Conservation (phyloP, 2,888 invertebrate species). For the Callimorpha dominula region DNA sequence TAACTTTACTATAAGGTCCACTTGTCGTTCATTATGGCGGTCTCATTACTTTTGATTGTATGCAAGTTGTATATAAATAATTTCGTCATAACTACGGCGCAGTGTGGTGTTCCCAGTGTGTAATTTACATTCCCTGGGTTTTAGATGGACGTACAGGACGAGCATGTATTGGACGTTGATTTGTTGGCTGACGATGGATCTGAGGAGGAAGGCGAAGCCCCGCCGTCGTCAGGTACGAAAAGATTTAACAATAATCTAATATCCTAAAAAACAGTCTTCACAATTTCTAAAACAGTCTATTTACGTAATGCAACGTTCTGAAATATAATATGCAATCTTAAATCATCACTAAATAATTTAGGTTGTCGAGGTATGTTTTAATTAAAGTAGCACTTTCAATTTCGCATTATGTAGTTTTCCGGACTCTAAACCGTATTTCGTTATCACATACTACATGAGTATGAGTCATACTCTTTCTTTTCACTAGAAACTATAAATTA, state of each 20-base stretch:
- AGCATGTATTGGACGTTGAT: conserved; percentile 89
- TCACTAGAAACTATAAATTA: not conserved
- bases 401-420: not conserved
- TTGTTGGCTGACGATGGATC: conserved; percentile 91
- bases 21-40: conserved; percentile 86
- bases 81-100: conserved; percentile 58
- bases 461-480: not conserved
- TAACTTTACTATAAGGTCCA: conserved; percentile 69
- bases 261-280: too few relatives aligned
- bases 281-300: not conserved
- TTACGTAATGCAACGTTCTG: not conserved
- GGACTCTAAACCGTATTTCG: not conserved
- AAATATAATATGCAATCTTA: not conserved
- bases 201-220: conserved; percentile 91
- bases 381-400: not conserved
- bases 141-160: conserved; percentile 85
- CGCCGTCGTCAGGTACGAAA: conserved; percentile 85
- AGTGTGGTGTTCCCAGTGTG: conserved; percentile 27
- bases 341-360: not conserved
- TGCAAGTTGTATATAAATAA: conserved; percentile 60
- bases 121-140: conserved; percentile 48
- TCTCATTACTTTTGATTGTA: conserved; percentile 65
- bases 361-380: not conserved
- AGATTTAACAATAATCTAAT: not conserved
- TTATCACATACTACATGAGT: not conserved